Conservation (phyloP, 2,888 invertebrate species). For the Argyra leucocephala region DNA sequence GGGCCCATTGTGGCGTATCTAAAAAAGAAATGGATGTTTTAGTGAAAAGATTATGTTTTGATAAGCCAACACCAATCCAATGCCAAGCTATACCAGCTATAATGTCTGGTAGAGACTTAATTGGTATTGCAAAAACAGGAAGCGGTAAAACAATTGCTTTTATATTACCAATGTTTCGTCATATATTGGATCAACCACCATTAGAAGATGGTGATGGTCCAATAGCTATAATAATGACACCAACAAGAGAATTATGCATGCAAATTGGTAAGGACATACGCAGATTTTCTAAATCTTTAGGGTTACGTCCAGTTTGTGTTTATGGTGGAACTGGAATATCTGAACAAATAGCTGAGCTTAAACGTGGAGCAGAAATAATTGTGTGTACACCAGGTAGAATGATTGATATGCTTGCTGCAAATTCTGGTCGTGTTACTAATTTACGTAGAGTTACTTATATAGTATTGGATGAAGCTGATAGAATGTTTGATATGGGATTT, state of each 20-base stretch:
- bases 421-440: constrained; percentile 95
- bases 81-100: constrained; percentile 95
- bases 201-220: constrained; percentile 97
- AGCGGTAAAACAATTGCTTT: constrained; percentile 98
- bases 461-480: constrained; percentile 96
- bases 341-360: constrained; percentile 85
- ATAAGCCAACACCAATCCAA: constrained; percentile 98
- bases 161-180: constrained; percentile 91
- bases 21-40: constrained; percentile 89
- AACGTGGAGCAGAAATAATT: constrained; percentile 93
- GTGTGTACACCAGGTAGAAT: constrained; percentile 98
- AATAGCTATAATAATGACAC: constrained; percentile 93
- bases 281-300: constrained; percentile 82
- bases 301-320: constrained; percentile 84
- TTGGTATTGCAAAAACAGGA: constrained; percentile 98
- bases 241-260: constrained; percentile 95
- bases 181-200: constrained; percentile 86
- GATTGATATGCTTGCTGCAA: constrained; percentile 99
- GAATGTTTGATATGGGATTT: constrained; percentile 99
- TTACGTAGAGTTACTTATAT: constrained; percentile 92
- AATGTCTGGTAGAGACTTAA: constrained; percentile 93
- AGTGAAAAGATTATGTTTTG: constrained; percentile 79
- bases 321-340: constrained; percentile 97
- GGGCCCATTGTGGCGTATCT: constrained; percentile 98
- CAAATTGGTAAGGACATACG: constrained; percentile 96